Percentiles rank a stretch among this genome's conserved stretches.
Evolutionary conservation across 2,113 vertebrate genomes (phyloP).

Genomic region (Myocastor coypus): DNA sequence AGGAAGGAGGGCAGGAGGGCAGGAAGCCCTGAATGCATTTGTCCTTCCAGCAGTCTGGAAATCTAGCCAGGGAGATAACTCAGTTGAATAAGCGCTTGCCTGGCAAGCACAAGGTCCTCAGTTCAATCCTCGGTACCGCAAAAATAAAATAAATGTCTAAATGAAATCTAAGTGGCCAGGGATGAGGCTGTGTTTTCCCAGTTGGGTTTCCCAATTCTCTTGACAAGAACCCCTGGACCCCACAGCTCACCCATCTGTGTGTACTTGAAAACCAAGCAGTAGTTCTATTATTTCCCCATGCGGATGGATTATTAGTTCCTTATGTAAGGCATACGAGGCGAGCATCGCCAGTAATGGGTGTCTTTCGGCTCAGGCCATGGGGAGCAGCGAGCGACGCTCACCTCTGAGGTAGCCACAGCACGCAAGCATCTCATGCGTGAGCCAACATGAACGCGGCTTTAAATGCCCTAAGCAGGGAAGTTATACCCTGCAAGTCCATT

Average conservation of each 20-base stretch:
- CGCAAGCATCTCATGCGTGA: background rate
- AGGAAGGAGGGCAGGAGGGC: background rate
- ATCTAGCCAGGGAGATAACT: background rate
- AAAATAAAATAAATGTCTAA: no score
- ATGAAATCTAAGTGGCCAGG: background rate
- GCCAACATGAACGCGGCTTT: background rate
- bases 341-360: background rate
- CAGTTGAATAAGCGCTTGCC: no score
- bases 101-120: no score
- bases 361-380: background rate
- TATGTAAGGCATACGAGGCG: background rate
- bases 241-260: background rate
- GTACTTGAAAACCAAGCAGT: constrained; percentile 44
- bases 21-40: background rate
- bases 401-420: background rate
- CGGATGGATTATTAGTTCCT: background rate
- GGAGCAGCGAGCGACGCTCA: background rate
- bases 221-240: background rate
- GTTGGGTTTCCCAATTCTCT: background rate
- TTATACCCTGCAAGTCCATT: background rate
- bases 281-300: constrained; percentile 33
- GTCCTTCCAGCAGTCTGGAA: background rate
- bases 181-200: background rate
- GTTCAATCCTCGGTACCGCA: no score
- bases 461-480: background rate